These are phyloP conservation scores for Percina caprodes DNA, from an alignment of 2,113 vertebrate genomes.

Conservation along the genomic window DNA sequence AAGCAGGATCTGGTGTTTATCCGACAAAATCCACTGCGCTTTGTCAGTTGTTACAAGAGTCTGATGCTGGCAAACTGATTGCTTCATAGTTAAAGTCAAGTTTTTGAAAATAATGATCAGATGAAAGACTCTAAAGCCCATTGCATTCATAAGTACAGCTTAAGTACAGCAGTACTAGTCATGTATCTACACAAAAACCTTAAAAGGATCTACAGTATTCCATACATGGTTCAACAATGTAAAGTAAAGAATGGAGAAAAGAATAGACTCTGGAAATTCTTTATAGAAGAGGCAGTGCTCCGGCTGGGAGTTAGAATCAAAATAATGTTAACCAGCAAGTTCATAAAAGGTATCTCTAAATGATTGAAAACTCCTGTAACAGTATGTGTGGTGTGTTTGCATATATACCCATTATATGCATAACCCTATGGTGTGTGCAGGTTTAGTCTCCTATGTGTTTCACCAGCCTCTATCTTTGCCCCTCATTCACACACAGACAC, in stretches of 20 bases:
- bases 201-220: neutral
- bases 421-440: neutral
- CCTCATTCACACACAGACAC: neutral
- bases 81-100: neutral
- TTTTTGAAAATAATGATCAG: neutral
- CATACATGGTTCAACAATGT: neutral
- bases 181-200: neutral
- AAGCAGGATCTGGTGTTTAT: constrained; percentile 24
- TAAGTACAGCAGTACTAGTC: neutral
- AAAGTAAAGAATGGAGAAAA: constrained; percentile 3
- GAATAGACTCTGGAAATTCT: constrained; percentile 13
- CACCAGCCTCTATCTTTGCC: too few species aligned
- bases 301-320: constrained; percentile 33
- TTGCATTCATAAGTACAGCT: neutral
- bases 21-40: constrained; percentile 11
- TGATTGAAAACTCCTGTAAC: constrained; percentile 30
- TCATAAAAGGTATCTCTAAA: constrained; percentile 25
- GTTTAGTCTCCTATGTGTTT: too few species aligned
- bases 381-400: constrained; percentile 20
- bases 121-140: neutral
- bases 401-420: neutral
- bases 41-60: constrained; percentile 7
- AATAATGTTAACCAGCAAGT: constrained; percentile 17
- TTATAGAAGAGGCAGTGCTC: constrained; percentile 1
- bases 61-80: neutral